Evolutionary conservation across 37 sponge, comb jelly and placozoan species (phyloP), one percentile per base, ranked within the genome.

Genomic region (Amphimedon queenslandica): DNA sequence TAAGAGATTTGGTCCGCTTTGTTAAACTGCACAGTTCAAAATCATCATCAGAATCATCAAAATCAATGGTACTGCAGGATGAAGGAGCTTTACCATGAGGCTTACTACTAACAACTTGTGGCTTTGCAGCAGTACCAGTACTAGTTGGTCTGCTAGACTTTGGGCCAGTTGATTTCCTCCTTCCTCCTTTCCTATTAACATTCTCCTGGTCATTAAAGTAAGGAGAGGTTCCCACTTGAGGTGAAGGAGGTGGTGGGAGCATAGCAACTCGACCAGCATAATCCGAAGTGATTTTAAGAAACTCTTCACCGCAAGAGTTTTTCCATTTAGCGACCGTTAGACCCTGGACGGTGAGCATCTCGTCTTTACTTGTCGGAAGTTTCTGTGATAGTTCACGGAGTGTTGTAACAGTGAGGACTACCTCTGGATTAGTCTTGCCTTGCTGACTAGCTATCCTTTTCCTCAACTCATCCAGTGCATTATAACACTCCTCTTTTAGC

Each of bases 291-390:
- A 86, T 33, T 40, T 82, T 43, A 61, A 94, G 55, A 65, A 89
- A 94, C 64, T 78, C 67, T 37, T 85, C 84, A 4, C 87, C 90
- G 25, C 58, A 64, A 33, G 66, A 77, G 40, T 79, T 89, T 38
- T 80, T 86, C 82, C 89, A 82, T 37, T 81, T 87, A 0, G 67
- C 70, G 39, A 73, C 77, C 16, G 96, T 92, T n/a, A 92, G 63
- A 13, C 96, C 96, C 4, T 81, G 83, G 34, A 96, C 68, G 1
- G 51, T 56, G 35, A 96, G 58, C 69, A 96, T 75, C 21, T 86
- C 84, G 31, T 80, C 85, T 68, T 60, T 61, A 37, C 79, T 79
- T 0, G 69, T 77, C 30, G 96, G 96, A 0, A 86, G 80, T 18
- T 61, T 29, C 51, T 81, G 61, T 1, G 85, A 67, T 90, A 96